Percentiles rank a stretch among this genome's conserved stretches.
Conservation (phyloP, 2,888 invertebrate species). For the Thysanoteuthis rhombus region DNA sequence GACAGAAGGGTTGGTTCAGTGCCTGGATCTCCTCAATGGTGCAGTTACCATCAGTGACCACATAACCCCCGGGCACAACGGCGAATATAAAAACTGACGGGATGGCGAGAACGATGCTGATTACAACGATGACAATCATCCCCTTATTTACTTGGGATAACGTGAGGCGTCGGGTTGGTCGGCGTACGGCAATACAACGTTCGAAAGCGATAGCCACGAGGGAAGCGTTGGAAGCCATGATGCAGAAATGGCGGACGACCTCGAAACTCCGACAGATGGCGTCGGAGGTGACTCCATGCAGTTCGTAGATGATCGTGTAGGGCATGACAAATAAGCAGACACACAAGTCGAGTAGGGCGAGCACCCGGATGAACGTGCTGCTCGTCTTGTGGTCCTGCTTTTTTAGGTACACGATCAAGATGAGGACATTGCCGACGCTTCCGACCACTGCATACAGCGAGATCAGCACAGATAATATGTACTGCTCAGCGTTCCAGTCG, state of each 20-base stretch:
- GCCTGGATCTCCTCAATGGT: slow-evolving; percentile 41
- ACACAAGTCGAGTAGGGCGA: slow-evolving; percentile 50
- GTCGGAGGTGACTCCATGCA: slow-evolving; percentile 49
- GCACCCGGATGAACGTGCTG: slow-evolving; percentile 54
- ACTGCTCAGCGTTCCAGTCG: slow-evolving; percentile 39
- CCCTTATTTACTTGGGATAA: slow-evolving; percentile 45
- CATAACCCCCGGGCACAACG: slow-evolving; percentile 42
- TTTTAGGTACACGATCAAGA: slow-evolving; percentile 48
- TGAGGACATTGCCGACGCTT: slow-evolving; percentile 50
- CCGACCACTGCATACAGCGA: slow-evolving; percentile 45
- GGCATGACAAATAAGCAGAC: slow-evolving; percentile 53
- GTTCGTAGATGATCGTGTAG: slow-evolving; percentile 52
- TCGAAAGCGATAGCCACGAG: slow-evolving; percentile 54
- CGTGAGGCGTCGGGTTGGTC: slow-evolving; percentile 44
- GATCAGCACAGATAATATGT: slow-evolving; percentile 42
- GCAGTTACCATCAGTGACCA: slow-evolving; percentile 45
- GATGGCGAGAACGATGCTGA: slow-evolving; percentile 43
- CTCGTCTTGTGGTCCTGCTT: slow-evolving; percentile 43
- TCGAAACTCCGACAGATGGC: slow-evolving; percentile 48
- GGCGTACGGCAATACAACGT: slow-evolving; percentile 53
- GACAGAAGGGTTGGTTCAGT: slow-evolving; percentile 44
- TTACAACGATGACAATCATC: slow-evolving; percentile 41
- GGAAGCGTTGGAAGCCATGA: slow-evolving; percentile 47
- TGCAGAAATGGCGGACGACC: slow-evolving; percentile 48
- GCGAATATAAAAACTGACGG: slow-evolving; percentile 51